These are phyloP conservation scores for Malurus elegans DNA, from an alignment of 2,113 vertebrate genomes.

Conservation along the genomic window DNA sequence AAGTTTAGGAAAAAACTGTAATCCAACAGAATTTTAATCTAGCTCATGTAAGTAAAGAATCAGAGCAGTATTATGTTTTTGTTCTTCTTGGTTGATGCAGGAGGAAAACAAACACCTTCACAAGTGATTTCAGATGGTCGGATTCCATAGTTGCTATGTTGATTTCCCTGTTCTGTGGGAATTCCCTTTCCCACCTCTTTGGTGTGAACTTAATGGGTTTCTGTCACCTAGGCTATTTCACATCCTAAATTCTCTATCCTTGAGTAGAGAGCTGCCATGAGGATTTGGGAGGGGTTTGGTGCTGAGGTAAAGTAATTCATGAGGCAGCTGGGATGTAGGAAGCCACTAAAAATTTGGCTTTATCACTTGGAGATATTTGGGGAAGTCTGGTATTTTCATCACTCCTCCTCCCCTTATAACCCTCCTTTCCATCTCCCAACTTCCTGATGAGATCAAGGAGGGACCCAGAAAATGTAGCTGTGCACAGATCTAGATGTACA, in stretches of 20 bases:
- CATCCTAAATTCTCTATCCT: not conserved
- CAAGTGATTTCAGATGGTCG: not conserved
- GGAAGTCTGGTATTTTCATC: not conserved
- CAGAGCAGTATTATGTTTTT: not conserved
- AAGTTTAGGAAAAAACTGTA: not conserved
- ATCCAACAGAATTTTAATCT: not conserved
- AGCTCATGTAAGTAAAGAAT: not conserved
- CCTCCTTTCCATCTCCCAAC: not conserved
- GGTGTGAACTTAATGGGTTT: not conserved
- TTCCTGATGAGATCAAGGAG: not conserved
- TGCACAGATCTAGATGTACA: fast-evolving
- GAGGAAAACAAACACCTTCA: not conserved
- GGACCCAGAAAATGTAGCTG: not conserved
- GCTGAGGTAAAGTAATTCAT: not conserved
- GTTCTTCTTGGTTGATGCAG: not conserved
- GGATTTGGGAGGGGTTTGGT: not conserved
- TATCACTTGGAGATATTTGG: slow-evolving; percentile 3
- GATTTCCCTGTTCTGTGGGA: not conserved
- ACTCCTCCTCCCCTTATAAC: not conserved
- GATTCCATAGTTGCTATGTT: not conserved
- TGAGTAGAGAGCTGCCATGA: not conserved
- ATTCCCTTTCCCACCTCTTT: not conserved
- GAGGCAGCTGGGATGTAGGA: slow-evolving; percentile 27
- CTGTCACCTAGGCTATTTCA: not conserved
- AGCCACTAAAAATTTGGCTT: not conserved